A percentile compares a stretch with the other conserved stretches of the same genome.
Conservation (phyloP, 2,888 invertebrate species). For the Neoitamus cyanurus region DNA sequence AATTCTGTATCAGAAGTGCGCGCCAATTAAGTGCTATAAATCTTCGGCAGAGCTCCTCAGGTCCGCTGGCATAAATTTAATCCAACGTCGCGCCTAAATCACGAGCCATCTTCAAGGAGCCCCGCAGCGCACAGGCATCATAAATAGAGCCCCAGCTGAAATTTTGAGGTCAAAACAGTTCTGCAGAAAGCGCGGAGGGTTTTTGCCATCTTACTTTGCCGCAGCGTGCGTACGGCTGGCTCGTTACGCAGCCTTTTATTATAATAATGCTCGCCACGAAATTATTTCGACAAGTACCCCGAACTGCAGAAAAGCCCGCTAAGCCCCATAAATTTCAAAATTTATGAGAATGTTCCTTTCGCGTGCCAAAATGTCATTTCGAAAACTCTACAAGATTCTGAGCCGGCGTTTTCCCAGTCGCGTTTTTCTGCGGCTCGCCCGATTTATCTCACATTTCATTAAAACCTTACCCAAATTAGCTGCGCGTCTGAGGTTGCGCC, state of each 20-base stretch:
- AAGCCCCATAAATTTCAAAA: slow-evolving; percentile 37
- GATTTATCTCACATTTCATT: slow-evolving; percentile 42
- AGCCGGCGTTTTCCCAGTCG: not conserved
- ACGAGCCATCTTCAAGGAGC: slow-evolving; percentile 1
- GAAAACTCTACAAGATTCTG: slow-evolving; percentile 7
- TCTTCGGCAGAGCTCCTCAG: not conserved
- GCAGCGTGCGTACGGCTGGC: not conserved
- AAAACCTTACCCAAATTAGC: slow-evolving; percentile 36
- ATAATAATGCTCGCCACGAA: slow-evolving; percentile 29
- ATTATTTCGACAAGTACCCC: slow-evolving; percentile 33
- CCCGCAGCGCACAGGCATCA: slow-evolving; percentile 17
- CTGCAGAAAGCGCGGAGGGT: not conserved
- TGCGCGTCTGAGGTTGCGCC: not conserved
- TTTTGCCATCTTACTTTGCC: not conserved
- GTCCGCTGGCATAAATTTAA: slow-evolving; percentile 8
- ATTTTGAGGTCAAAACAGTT: slow-evolving; percentile 46
- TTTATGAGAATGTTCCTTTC: slow-evolving; percentile 42
- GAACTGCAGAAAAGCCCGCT: not conserved
- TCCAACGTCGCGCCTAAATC: slow-evolving; percentile 25
- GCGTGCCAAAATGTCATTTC: slow-evolving; percentile 47
- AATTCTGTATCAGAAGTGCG: slow-evolving; percentile 10
- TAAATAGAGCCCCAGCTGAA: slow-evolving; percentile 35
- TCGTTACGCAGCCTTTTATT: slow-evolving; percentile 33
- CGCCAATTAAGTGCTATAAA: slow-evolving; percentile 37
- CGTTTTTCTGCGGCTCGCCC: not conserved